Evolutionary conservation across 2,888 invertebrate species (phyloP), one percentile per base, ranked within the genome.

Genomic region (Chelonus formosanus): DNA sequence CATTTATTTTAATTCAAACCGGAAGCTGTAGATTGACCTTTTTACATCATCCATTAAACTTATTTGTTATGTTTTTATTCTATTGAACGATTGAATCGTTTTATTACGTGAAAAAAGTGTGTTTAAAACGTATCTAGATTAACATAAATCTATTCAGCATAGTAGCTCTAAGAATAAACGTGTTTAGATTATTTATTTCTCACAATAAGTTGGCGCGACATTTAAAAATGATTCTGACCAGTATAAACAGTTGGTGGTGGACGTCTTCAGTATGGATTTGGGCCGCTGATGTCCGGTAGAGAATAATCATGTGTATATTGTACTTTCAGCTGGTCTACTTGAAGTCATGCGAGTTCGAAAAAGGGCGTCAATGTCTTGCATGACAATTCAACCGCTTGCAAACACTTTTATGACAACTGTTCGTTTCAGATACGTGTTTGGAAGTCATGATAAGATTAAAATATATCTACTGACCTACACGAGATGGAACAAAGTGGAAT

Each of bases 321-420:
- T 52, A 52, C 4, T 47, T 58, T 35, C 50, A 20, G 10, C 40
- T 52, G 59, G 36, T 59, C 59, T 59, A 59, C 59, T 59, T 59
- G 50, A 36, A 50, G 31, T 10, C 58, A 44, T 43, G 56, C 32
- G 44, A 50, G 50, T 43, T 43, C 52, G 50, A 53, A 65, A 60
- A 54, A 54, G 53, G 53, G 36, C 45, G 32, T 31, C 34, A 35
- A 45, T 61, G 62, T 62, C 48, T 53, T 52, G 57, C 57, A 62
- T 62, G 45, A 62, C 57, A 62, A 62, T 57, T 57, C 36, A 32
- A 40, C 6, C 44, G 35, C 48, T 44, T 43, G 20, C 60, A 62
- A 55, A 58, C 67, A 68, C 48, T 64, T 48, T 40, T 70, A 66
- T 70, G 68, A 70, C 66, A 66, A 70, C 68, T 68, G 66, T 66